Base-by-base conservation (phyloP, 2,888 invertebrate genomes). In the Coleophora flavipennella region DNA sequence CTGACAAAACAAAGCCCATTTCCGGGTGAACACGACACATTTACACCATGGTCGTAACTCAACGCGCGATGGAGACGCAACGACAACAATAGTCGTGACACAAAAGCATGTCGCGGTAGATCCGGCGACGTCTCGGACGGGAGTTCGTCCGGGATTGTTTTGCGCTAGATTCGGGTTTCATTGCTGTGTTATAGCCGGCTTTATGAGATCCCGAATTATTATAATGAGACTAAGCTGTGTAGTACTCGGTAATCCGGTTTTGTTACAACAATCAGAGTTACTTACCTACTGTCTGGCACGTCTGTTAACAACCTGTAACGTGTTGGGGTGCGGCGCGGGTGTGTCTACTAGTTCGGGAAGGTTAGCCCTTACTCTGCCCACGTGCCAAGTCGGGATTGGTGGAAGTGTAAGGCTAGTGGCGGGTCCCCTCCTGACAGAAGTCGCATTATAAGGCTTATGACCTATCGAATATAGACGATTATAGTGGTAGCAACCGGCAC, bases 1-100 rank as follows among this genome's bases (percentile, higher is more conserved):
- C 44, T 20, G 3, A 3, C 44, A 35, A 56, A 62, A 66, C 64
- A 59, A 61, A 62, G 59, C 67, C 59, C 67, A 68, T 66, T 65
- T 56, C 62, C 50, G 58, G 47, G 57, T 52, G 48, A 55, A 57
- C 57, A 59, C 56, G 57, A 55, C 48, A 51, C 54, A 55, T 59
- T 48, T 54, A 53, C 42, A 41, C 26, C 32, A 38, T 43, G 35
- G 40, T 42, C 37, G 41, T 45, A 51, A 48, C 44, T 47, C 41
- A 53, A 49, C 48, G 44, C 38, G 57, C 57, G 41, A 48, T 62
- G 42, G 42, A 47, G 33, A 41, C 40, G 48, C 55, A 51, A 53
- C 52, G 49, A 52, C 36, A 33, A 33, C 36, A 39, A 38, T 44
- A 37, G 50, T 49, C 41, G 44, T 40, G 31, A 13, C 2, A 11